Conservation (phyloP, 2,888 invertebrate species). For the Diarsia brunnea region DNA sequence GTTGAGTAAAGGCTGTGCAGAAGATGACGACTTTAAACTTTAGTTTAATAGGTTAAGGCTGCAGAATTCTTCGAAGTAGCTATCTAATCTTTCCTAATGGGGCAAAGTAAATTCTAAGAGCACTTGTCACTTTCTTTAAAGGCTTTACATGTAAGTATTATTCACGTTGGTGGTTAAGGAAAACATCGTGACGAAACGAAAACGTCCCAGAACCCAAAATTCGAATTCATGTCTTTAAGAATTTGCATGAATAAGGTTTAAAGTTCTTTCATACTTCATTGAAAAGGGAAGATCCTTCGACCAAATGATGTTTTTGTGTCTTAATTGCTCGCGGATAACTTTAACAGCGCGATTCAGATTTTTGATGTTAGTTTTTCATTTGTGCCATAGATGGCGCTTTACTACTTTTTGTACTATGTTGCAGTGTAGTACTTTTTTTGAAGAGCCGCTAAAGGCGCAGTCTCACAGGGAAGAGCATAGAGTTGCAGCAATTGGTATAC, state of each 20-base stretch:
- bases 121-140: neutral
- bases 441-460: too few species aligned
- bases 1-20: neutral
- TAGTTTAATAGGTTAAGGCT: too few species aligned
- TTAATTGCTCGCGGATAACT: neutral
- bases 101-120: neutral
- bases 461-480: too few species aligned
- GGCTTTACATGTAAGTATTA: neutral
- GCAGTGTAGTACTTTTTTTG: neutral
- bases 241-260: neutral
- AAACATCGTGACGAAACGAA: neutral
- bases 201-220: neutral
- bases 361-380: neutral
- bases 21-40: neutral
- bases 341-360: neutral
- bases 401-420: too few species aligned
- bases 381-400: neutral
- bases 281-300: neutral
- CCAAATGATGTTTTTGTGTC: neutral
- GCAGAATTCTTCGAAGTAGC: neutral
- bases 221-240: neutral
- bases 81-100: neutral
- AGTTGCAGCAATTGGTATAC: neutral
- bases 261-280: neutral
- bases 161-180: neutral